Conservation (phyloP, 2,888 invertebrate genomes). For the Yponomeuta sedellus region DNA sequence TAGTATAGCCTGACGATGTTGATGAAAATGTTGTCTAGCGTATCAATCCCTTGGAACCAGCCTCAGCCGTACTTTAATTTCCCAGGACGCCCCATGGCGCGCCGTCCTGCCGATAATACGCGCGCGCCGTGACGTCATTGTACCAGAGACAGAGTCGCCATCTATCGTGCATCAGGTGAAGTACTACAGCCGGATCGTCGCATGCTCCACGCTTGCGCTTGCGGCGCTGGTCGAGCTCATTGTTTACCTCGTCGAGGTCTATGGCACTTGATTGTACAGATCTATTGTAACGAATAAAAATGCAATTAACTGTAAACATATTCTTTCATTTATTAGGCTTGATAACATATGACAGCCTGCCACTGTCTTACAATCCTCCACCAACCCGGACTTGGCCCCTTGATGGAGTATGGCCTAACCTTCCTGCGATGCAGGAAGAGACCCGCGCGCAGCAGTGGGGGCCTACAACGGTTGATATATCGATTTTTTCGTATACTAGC, state of each 20-base stretch:
- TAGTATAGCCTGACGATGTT: too few relatives aligned
- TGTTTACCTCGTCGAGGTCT: constrained; percentile 45
- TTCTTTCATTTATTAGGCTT: neutral
- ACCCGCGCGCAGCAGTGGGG: too few relatives aligned
- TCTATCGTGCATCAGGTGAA: constrained; percentile 30
- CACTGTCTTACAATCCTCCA: too few relatives aligned
- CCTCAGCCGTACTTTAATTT: too few relatives aligned
- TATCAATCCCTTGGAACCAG: too few relatives aligned
- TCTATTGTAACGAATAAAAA: neutral
- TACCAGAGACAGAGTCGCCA: constrained; percentile 4
- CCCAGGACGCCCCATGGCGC: constrained; percentile 43
- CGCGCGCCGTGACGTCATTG: constrained; percentile 32
- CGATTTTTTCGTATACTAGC: too few relatives aligned
- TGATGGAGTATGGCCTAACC: too few relatives aligned
- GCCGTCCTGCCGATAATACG: constrained; percentile 37
- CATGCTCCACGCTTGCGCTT: constrained; percentile 39
- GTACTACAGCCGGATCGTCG: constrained; percentile 43
- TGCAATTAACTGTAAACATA: neutral
- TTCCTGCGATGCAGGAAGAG: too few relatives aligned
- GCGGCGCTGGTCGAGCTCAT: constrained; percentile 50
- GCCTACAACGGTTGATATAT: too few relatives aligned
- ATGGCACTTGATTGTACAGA: constrained; percentile 19
- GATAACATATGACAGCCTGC: too few relatives aligned
- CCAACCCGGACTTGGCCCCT: too few relatives aligned
- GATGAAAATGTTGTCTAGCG: too few relatives aligned